These are phyloP conservation scores for Parochlus steinenii DNA, from an alignment of 2,888 invertebrate genomes.

Conservation along the genomic window DNA sequence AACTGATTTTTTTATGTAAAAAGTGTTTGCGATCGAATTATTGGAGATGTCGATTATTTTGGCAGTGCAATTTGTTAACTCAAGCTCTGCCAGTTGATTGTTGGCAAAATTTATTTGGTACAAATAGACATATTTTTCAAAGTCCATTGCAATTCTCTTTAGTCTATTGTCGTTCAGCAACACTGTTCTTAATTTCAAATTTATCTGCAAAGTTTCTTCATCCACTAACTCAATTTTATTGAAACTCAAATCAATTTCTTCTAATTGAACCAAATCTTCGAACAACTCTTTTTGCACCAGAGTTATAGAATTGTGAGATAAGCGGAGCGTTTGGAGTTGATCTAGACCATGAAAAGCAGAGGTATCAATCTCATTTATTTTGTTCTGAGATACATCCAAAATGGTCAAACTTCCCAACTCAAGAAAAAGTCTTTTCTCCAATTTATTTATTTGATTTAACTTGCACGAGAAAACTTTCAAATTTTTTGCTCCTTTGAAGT, in stretches of 20 bases:
- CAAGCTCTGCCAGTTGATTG: neutral
- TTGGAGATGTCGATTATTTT: slow-evolving; percentile 4
- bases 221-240: slow-evolving; percentile 6
- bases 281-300: slow-evolving; percentile 2
- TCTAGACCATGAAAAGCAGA: slow-evolving; percentile 4
- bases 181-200: neutral
- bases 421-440: slow-evolving; percentile 2
- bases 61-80: neutral
- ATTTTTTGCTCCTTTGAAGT: neutral
- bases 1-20: slow-evolving; percentile 6
- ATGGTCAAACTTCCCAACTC: neutral
- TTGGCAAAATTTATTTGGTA: too few relatives aligned
- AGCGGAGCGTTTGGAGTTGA: neutral
- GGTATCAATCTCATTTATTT: slow-evolving; percentile 3
- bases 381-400: slow-evolving; percentile 7
- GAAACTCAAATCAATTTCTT: slow-evolving; percentile 9
- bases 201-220: neutral
- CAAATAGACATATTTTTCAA: too few relatives aligned
- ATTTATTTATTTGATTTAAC: slow-evolving; percentile 3
- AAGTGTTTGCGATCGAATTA: neutral
- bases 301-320: slow-evolving; percentile 3
- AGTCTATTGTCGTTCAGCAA: slow-evolving; percentile 9
- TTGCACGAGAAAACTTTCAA: slow-evolving; percentile 2
- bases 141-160: neutral
- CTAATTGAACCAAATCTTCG: slow-evolving; percentile 7